phyloP scores from a whole-genome alignment of 2,113 vertebrate genomes.

The Plecturocebus donacophilus region DNA sequence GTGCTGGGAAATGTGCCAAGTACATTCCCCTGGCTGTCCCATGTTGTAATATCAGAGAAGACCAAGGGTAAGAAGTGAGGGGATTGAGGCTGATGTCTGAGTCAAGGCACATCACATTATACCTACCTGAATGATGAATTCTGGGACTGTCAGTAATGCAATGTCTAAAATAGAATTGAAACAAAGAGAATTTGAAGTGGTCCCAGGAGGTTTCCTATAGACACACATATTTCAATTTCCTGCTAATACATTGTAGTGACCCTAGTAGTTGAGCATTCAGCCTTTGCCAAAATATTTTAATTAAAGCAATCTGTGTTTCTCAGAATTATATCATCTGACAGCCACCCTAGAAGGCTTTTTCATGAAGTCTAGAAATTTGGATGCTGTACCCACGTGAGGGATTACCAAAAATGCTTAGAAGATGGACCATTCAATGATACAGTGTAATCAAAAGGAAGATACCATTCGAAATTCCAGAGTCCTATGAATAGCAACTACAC shows the following conservation, averaged over 20 bases:
- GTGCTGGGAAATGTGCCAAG: neutral
- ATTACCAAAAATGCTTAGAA: conserved; percentile 82
- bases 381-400: conserved; percentile 80
- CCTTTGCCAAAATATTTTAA: neutral
- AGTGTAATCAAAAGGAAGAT: conserved; percentile 75
- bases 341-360: conserved; percentile 74
- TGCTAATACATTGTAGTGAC: neutral
- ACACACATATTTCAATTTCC: neutral
- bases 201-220: neutral
- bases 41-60: neutral
- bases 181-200: neutral
- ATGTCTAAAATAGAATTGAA: neutral
- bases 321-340: conserved; percentile 80
- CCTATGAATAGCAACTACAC: conserved; percentile 85
- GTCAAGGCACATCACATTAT: neutral
- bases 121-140: neutral
- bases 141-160: neutral
- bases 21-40: rapidly evolving
- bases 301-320: conserved; percentile 79
- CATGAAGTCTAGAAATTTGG: conserved; percentile 83
- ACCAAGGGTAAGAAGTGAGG: neutral
- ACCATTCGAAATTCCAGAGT: conserved; percentile 85
- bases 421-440: conserved; percentile 77
- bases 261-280: neutral
- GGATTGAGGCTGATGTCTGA: neutral